Conservation (phyloP, 2,888 invertebrate species). For the Acanthopleura granulata region DNA sequence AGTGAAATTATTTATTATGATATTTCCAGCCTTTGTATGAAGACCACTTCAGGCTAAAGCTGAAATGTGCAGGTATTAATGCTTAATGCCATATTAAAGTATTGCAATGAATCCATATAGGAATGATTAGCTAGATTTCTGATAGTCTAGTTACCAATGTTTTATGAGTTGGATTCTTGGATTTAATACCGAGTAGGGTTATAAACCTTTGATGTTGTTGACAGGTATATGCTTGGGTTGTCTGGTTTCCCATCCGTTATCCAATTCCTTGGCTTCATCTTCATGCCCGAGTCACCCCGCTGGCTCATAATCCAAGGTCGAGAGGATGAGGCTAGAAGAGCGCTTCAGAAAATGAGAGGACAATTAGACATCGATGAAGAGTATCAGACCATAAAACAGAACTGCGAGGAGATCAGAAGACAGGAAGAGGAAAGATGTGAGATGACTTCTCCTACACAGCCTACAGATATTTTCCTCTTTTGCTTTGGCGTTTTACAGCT, state of each 20-base stretch:
- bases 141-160: too few species aligned
- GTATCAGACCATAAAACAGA: constrained; percentile 67
- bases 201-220: too few species aligned
- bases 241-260: constrained; percentile 72
- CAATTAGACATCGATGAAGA: constrained; percentile 69
- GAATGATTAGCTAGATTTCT: too few species aligned
- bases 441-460: not conserved
- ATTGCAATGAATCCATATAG: too few species aligned
- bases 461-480: not conserved
- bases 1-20: too few species aligned
- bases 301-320: constrained; percentile 69
- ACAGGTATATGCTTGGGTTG: constrained; percentile 73
- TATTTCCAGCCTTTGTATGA: too few species aligned
- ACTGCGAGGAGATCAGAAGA: constrained; percentile 51
- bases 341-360: constrained; percentile 68
- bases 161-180: too few species aligned
- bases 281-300: constrained; percentile 74
- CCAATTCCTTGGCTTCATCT: constrained; percentile 73
- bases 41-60: too few species aligned
- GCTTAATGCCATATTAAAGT: too few species aligned
- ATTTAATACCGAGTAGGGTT: too few species aligned
- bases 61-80: too few species aligned
- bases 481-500: too few species aligned
- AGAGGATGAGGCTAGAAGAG: constrained; percentile 64
- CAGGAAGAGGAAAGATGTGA: constrained; percentile 41